Conservation (phyloP, 2,797 vertebrate genomes). For the Rousettus madagascariensis region DNA sequence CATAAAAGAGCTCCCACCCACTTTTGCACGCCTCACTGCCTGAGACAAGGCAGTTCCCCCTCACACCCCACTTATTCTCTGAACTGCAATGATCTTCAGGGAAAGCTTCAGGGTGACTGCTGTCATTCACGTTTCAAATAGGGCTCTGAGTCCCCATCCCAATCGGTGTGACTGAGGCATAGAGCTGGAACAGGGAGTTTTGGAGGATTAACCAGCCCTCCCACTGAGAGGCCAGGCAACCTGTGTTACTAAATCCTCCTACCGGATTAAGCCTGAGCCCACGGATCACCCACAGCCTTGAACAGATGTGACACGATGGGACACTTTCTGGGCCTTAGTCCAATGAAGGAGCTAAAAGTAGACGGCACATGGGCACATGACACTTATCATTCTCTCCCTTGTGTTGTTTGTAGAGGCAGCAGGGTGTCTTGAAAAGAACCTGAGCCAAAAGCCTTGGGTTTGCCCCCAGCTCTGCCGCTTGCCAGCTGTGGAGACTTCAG, state of each 20-base stretch:
- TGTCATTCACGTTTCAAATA: not conserved
- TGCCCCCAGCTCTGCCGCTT: not conserved
- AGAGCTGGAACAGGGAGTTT: not conserved
- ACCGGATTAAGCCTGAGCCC: conserved; percentile 41
- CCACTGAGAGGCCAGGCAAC: conserved; percentile 55
- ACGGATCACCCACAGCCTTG: not conserved
- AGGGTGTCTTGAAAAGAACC: conserved; percentile 8
- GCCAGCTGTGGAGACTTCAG: not conserved
- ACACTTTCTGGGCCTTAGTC: conserved; percentile 62
- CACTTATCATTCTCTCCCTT: conserved; percentile 19
- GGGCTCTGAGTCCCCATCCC: not conserved
- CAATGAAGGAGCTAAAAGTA: conserved; percentile 51
- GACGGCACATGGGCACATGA: not conserved
- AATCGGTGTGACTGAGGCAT: not conserved
- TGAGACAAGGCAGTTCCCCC: not conserved
- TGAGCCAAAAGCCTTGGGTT: not conserved
- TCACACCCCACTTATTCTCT: not conserved
- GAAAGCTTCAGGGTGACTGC: not conserved
- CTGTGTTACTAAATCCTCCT: conserved; percentile 60
- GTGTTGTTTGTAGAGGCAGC: not conserved
- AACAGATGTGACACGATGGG: conserved; percentile 46
- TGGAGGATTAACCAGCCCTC: conserved; percentile 44
- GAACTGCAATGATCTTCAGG: not conserved
- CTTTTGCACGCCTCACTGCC: conserved; percentile 17
- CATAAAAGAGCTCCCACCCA: not conserved